phyloP scores from a whole-genome alignment of 2,888 invertebrate species.

The Parthenolecanium corni region DNA sequence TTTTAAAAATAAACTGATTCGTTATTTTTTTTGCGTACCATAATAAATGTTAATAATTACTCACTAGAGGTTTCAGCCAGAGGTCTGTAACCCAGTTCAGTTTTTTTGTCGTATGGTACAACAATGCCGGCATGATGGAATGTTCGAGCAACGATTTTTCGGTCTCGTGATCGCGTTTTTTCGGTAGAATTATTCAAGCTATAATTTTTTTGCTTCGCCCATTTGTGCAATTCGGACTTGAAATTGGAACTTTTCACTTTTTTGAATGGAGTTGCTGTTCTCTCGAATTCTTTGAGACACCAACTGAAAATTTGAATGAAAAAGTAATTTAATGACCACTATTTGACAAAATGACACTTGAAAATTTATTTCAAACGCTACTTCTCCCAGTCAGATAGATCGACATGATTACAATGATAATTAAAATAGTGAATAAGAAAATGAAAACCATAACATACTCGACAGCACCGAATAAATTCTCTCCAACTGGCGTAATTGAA shows the following conservation, averaged over 20 bases:
- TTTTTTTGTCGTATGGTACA: conserved; percentile 70
- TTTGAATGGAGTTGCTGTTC: conserved; percentile 49
- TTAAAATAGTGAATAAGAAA: too few species aligned
- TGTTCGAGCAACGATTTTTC: conserved; percentile 53
- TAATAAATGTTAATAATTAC: conserved; percentile 27
- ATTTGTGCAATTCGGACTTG: conserved; percentile 50
- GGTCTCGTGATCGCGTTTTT: conserved; percentile 50
- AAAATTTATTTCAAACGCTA: too few species aligned
- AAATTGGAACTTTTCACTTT: conserved; percentile 48
- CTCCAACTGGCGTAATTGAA: conserved; percentile 57
- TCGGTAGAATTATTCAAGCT: conserved; percentile 44
- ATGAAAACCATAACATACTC: too few species aligned
- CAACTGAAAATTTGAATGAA: conserved; percentile 38
- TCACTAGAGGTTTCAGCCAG: conserved; percentile 55
- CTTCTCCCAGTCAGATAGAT: too few species aligned
- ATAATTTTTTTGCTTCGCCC: conserved; percentile 50
- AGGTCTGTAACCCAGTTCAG: conserved; percentile 72
- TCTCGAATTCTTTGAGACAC: conserved; percentile 45
- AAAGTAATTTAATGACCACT: neutral
- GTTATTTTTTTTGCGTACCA: neutral
- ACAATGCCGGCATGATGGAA: conserved; percentile 72
- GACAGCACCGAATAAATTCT: conserved; percentile 68
- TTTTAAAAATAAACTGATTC: neutral
- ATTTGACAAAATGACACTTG: too few species aligned
- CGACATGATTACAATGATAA: too few species aligned